These are phyloP conservation scores for Drepana falcataria DNA, from an alignment of 2,888 invertebrate genomes.

Conservation along the genomic window DNA sequence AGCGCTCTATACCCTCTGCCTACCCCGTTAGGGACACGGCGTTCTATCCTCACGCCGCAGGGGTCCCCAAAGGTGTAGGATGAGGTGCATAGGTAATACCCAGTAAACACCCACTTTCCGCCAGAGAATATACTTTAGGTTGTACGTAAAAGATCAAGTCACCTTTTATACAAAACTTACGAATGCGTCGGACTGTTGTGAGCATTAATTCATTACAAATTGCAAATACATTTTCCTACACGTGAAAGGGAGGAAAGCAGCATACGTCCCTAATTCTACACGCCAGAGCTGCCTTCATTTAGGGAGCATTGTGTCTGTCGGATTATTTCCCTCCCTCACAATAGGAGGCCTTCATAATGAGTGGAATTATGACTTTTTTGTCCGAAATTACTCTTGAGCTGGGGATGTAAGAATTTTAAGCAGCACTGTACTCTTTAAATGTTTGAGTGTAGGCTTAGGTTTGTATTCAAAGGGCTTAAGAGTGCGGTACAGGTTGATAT, in stretches of 20 bases:
- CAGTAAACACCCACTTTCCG: too few species aligned
- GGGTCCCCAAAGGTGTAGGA: too few species aligned
- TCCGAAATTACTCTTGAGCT: slow-evolving; percentile 44
- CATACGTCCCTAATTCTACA: slow-evolving; percentile 46
- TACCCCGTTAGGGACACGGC: too few species aligned
- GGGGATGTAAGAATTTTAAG: not conserved
- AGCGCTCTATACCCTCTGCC: too few species aligned
- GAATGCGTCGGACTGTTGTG: too few species aligned
- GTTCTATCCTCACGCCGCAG: too few species aligned
- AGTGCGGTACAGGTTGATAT: not conserved
- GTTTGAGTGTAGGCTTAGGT: slow-evolving; percentile 1
- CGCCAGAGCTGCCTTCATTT: slow-evolving; percentile 50
- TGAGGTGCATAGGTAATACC: too few species aligned
- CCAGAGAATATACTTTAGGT: too few species aligned
- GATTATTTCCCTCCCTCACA: slow-evolving; percentile 42
- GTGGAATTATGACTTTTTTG: slow-evolving; percentile 64
- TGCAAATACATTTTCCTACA: slow-evolving; percentile 24
- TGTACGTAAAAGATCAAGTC: too few species aligned
- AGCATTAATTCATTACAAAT: not conserved
- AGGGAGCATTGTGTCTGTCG: slow-evolving; percentile 49
- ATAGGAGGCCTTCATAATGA: slow-evolving; percentile 44
- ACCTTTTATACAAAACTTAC: too few species aligned
- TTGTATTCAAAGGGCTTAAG: not conserved
- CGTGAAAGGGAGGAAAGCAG: slow-evolving; percentile 25
- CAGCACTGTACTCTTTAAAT: slow-evolving; percentile 1